Base-by-base conservation (phyloP, 2,113 vertebrate genomes). In the Tenrec ecaudatus region DNA sequence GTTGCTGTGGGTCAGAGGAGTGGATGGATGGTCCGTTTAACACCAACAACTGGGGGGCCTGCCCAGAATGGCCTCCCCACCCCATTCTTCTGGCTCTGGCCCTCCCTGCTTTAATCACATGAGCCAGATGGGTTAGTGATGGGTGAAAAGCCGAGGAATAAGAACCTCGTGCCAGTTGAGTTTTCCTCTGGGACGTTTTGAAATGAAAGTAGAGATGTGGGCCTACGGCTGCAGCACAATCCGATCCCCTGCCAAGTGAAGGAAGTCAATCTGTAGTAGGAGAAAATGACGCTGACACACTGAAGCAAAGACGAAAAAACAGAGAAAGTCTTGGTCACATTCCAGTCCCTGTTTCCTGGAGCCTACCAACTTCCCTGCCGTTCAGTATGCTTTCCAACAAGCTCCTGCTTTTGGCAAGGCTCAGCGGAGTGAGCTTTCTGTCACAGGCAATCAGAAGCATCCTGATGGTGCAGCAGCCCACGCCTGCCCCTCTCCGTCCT, bases 131-230 rank as follows among this genome's bases (percentile, higher is more conserved):
- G 80, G n/a, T 71, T 71, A 33, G 69, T 71, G 69, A 33, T n/a
- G 16, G 76, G n/a, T n/a, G 27, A 20, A 62, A 68, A 43, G 22
- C 78, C 40, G 69, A 78, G 64, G 38, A 36, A 77, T 64, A 84
- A 15, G 31, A 66, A 62, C n/a, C 31, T 29, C 23, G 47, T 3
- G 43, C 75, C 20, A 31, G 25, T 29, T 73, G 62, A 71, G 38
- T 40, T 79, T 31, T 93, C 92, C 87, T 75, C 64, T 83, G 90
- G 69, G 77, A 31, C n/a, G 57, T 80, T 53, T 53, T 94, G 84
- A 89, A 86, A 94, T 69, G 66, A 84, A 77, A 85, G 57, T 10
- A 82, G 91, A 90, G 60, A 84, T 16, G 5, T 64, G 5, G 73
- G 22, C 68, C 17, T n/a, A 79, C 43, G 62, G 38, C 77, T 36